Base-by-base conservation (phyloP, 2,113 vertebrate genomes). In the Rafetus swinhoei region DNA sequence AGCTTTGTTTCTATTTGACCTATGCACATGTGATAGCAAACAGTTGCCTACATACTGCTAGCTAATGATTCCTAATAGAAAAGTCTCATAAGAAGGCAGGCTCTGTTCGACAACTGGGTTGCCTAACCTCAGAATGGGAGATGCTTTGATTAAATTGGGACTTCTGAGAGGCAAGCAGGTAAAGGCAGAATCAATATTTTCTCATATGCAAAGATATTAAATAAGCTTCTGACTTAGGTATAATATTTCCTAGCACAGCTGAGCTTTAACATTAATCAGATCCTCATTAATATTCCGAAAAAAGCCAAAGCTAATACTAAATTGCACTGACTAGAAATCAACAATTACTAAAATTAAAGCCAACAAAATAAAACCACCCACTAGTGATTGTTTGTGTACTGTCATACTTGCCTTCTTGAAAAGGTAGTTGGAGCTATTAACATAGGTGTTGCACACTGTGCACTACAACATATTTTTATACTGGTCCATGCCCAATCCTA, bases 231-330 rank as follows among this genome's bases (percentile, higher is more conserved):
- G 93, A 95, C 62, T 97, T 95, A 62, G 84, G 45, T 45, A 93
- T 92, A 97, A 96, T 93, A 93, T 89, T 96, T 95, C 92, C 32
- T 54, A 94, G 87, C 94, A 88, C 6, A 92, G 57, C 55, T 91
- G 77, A 95, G 93, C 72, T 96, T 97, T 96, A 96, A 86, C 95
- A 92, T 97, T 97, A 97, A 98, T 96, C 96, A 96, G 94, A 95
- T 90, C 62, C 88, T 97, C 92, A 95, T 97, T 95, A 95, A 80
- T 90, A 93, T 95, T 94, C 82, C 94, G 54, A 74, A 56, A 69
- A 56, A 69, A 90, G 93, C 50, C 9, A 32, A 80, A 92, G 83
- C 72, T 59, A 93, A 85, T 53, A 90, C n/a, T 87, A 94, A 94
- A 84, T 89, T 92, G 55, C 19, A 35, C 5, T 57, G 57, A 50